Conservation (phyloP, 2,113 vertebrate genomes). For the Megaceryle maxima region DNA sequence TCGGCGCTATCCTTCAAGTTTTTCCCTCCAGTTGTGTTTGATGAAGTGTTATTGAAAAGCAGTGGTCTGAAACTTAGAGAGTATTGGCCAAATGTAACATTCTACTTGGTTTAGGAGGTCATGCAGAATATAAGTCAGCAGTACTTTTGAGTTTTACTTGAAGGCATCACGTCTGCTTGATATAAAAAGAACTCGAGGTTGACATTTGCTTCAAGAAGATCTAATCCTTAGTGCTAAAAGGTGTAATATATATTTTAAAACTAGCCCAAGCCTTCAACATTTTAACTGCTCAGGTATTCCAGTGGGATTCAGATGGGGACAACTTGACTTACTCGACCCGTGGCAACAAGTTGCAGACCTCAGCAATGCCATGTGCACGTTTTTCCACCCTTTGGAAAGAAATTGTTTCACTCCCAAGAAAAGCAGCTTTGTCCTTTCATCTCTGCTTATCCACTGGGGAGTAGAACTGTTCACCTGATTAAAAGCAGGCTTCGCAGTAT, state of each 20-base stretch:
- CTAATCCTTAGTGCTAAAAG: not conserved
- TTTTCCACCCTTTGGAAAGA: not conserved
- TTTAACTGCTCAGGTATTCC: not conserved
- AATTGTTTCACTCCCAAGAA: not conserved
- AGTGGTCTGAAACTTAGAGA: not conserved
- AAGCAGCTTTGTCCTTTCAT: not conserved
- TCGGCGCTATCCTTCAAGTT: not conserved
- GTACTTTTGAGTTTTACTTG: not conserved
- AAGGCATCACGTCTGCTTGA: not conserved
- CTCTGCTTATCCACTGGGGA: not conserved
- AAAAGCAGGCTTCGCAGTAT: not conserved
- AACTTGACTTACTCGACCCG: not conserved
- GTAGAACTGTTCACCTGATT: not conserved
- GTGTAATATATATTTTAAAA: not conserved
- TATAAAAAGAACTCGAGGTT: not conserved
- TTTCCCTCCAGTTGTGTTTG: not conserved
- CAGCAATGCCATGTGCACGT: rapidly evolving
- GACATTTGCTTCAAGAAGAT: not conserved
- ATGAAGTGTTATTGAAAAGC: not conserved
- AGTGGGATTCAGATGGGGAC: not conserved
- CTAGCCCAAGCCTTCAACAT: not conserved
- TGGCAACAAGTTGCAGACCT: not conserved
- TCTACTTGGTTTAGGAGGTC: not conserved
- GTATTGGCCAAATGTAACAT: not conserved
- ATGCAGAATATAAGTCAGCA: not conserved